A percentile compares a stretch with the other conserved stretches of the same genome.
phyloP scores from a whole-genome alignment of 1,140 invertebrate species.

The Euura saliciscinereae region DNA sequence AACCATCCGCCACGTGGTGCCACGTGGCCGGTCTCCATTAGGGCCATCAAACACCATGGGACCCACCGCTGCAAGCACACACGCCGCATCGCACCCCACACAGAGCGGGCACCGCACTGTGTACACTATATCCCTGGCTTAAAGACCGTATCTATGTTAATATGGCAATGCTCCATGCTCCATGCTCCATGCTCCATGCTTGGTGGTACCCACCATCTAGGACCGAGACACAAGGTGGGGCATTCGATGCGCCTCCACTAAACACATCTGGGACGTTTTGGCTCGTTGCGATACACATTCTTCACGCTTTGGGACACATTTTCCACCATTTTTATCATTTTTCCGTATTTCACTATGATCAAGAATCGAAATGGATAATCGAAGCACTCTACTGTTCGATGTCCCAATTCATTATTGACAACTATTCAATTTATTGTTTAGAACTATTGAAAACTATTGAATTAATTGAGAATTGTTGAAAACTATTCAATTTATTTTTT shows the following conservation, averaged over 20 bases:
- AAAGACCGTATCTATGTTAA: conserved; percentile 50
- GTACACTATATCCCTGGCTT: background rate
- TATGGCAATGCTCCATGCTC: conserved; percentile 49
- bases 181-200: conserved; percentile 34
- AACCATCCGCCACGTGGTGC: conserved; percentile 57
- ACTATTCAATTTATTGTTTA: no score
- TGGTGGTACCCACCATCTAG: background rate
- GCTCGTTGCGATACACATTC: conserved; percentile 1
- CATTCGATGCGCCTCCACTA: conserved; percentile 52
- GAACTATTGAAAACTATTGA: no score
- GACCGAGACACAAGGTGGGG: conserved; percentile 11
- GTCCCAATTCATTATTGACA: no score
- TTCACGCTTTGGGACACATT: background rate
- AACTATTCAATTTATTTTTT: no score
- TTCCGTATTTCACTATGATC: background rate
- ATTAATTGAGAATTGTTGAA: no score
- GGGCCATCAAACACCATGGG: conserved; percentile 18
- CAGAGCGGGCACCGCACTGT: background rate
- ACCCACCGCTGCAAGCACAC: conserved; percentile 12
- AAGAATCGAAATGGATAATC: background rate
- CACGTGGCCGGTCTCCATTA: conserved; percentile 55
- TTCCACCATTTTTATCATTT: no score
- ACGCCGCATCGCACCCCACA: background rate
- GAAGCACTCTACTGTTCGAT: no score
- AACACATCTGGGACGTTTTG: conserved; percentile 32